Base-by-base conservation (phyloP, 1,140 invertebrate genomes). In the Drosophila serrata region DNA sequence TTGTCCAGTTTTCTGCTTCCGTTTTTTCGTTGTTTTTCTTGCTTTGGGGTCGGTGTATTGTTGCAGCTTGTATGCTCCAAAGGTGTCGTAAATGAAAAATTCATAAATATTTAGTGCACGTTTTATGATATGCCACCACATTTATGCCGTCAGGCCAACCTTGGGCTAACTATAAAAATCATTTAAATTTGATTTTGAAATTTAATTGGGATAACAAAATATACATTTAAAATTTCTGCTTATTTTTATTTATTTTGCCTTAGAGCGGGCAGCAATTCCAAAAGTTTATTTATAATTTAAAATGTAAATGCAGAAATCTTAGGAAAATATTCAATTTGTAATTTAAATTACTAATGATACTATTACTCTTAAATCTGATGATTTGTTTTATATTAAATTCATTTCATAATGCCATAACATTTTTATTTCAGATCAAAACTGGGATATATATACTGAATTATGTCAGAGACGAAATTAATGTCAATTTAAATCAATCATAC, bases 71-170 rank as follows among this genome's bases (percentile, higher is more conserved):
- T 64, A 27, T 40, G 68, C 29, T 64, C 51, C 84, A 40, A 77
- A 84, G 84, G 84, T 87, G 84, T 88, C 84, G 73, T 87, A 82
- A 87, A 87, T 82, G 84, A 78, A 84, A 88, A 78, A 74, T 87
- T 80, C 84, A 87, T 87, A 88, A 87, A 87, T 87, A 87, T 87
- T 82, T 88, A 80, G 79, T 75, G 76, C 84, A 88, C 84, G 84
- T 87, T 87, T 87, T 82, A 82, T 87, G 80, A 87, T 73, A 67
- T 88, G 61, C 33, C 61, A 64, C 64, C 43, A 51, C 51, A 58
- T 64, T 75, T 64, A 49, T 37, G 75, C 67, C 63, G 37, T 40
- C 64, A 58, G 67, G 63, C 53, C 17, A 42, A 63, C 84, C 68
- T 48, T 63, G 75, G 46, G 75, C 42, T 46, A 45, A 65, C 45